Conservation (phyloP, 2,113 vertebrate genomes). For the Myiagra hebetior region DNA sequence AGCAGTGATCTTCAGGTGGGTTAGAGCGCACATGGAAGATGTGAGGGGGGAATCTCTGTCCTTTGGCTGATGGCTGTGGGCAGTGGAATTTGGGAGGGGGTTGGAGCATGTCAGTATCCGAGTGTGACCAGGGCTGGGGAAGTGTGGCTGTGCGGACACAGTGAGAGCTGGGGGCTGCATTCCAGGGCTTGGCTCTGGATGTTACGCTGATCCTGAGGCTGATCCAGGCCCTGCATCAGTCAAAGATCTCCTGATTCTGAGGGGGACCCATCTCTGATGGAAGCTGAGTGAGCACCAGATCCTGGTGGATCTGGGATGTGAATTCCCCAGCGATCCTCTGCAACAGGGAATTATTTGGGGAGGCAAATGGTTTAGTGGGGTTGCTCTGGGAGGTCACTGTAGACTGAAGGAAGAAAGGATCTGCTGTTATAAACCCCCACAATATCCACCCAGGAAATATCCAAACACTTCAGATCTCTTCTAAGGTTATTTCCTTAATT, state of each 20-base stretch:
- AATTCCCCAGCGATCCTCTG: neutral
- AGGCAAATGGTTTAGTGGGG: neutral
- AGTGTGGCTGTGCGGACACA: neutral
- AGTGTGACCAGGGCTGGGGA: neutral
- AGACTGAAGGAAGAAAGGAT: neutral
- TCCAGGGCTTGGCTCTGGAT: neutral
- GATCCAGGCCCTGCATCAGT: neutral
- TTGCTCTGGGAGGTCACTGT: neutral
- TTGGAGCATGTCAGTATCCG: accelerated
- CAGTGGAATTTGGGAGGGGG: neutral
- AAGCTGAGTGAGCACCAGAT: neutral
- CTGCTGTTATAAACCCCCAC: neutral
- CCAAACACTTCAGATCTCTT: neutral
- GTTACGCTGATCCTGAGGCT: neutral
- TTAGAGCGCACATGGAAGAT: neutral
- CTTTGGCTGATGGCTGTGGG: neutral
- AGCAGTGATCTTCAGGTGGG: neutral
- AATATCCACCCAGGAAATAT: neutral
- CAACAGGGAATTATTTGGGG: neutral
- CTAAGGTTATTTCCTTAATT: neutral
- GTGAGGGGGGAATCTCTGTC: neutral
- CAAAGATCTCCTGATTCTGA: neutral
- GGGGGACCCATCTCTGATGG: neutral
- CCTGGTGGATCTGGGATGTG: neutral
- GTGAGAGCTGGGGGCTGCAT: accelerated